These are phyloP conservation scores for Steromphala cineraria DNA, from an alignment of 2,888 invertebrate genomes.

Conservation along the genomic window DNA sequence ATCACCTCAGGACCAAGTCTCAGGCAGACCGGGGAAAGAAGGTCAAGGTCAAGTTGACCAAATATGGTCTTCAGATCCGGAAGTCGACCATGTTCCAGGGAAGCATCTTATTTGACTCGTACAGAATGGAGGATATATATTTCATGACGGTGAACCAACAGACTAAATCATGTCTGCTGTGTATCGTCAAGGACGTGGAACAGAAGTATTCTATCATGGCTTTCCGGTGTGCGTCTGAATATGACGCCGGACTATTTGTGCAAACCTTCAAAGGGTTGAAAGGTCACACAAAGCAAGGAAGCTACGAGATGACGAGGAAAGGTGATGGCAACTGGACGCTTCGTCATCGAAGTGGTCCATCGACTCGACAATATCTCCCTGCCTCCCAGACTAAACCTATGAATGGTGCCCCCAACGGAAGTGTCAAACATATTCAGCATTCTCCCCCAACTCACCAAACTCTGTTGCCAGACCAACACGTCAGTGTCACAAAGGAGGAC, in stretches of 20 bases:
- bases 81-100: constrained; percentile 45
- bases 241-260: constrained; percentile 51
- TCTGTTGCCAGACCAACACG: neutral
- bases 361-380: constrained; percentile 2
- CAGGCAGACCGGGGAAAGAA: constrained; percentile 50
- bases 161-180: constrained; percentile 49
- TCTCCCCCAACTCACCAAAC: constrained; percentile 4
- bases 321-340: constrained; percentile 66
- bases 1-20: constrained; percentile 44
- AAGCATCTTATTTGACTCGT: constrained; percentile 36
- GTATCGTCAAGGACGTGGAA: constrained; percentile 45
- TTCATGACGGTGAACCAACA: constrained; percentile 54
- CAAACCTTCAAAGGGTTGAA: constrained; percentile 40
- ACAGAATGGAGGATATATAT: constrained; percentile 45
- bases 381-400: constrained; percentile 5
- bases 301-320: constrained; percentile 40
- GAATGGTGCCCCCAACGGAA: constrained; percentile 38
- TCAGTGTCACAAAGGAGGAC: constrained; percentile 1
- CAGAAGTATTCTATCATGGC: constrained; percentile 52
- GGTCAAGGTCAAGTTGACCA: constrained; percentile 48
- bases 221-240: constrained; percentile 45
- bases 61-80: constrained; percentile 47
- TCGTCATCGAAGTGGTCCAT: constrained; percentile 27
- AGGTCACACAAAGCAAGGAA: constrained; percentile 11
- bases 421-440: constrained; percentile 22